These are phyloP conservation scores for Entomobrya multifasciata DNA, from an alignment of 2,888 invertebrate species.

Conservation along the genomic window DNA sequence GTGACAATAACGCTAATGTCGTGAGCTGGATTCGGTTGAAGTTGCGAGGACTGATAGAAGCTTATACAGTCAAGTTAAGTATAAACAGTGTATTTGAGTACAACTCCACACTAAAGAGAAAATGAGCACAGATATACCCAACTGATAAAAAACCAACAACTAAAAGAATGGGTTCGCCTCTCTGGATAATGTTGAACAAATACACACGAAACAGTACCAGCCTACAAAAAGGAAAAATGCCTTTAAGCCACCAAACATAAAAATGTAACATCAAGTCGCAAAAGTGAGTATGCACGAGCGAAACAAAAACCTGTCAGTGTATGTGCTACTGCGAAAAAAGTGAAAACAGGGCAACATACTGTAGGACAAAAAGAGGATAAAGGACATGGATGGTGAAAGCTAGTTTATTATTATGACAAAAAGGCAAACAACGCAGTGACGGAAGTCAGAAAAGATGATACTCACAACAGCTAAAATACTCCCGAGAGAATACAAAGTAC, in stretches of 20 bases:
- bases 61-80: not conserved
- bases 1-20: conserved; percentile 46
- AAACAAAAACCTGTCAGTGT: not conserved
- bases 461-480: not conserved
- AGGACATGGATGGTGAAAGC: conserved; percentile 11
- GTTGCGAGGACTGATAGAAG: not conserved
- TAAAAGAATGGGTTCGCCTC: not conserved
- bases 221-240: conserved; percentile 18
- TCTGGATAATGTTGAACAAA: conserved; percentile 13
- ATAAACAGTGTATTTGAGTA: not conserved
- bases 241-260: conserved; percentile 17
- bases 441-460: not conserved
- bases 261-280: not conserved
- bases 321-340: not conserved
- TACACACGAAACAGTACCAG: not conserved
- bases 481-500: not conserved
- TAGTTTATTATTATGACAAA: conserved; percentile 15
- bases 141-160: conserved; percentile 16
- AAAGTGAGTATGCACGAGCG: conserved; percentile 19
- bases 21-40: conserved; percentile 23
- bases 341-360: not conserved
- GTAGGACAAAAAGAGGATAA: not conserved
- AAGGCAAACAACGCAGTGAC: conserved; percentile 27
- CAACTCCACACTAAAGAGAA: not conserved
- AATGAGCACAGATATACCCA: conserved; percentile 28